Evolutionary conservation across 2,797 vertebrate genomes (phyloP), one percentile per base, ranked within the genome.

Genomic region (Merluccius polli): DNA sequence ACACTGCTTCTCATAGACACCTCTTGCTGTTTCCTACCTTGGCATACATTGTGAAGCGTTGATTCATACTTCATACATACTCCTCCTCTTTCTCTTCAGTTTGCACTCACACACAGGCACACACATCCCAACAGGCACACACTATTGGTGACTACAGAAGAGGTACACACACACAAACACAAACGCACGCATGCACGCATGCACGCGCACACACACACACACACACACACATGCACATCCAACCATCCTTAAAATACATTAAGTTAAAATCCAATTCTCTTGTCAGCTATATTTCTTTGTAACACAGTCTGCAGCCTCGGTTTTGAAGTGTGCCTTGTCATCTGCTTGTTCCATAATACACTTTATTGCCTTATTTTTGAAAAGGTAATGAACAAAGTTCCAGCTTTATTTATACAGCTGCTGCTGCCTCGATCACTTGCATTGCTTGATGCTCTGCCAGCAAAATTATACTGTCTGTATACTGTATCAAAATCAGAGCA

Each of bases 41-140:
- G 4, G 41, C 41, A 16, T 16, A 44, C 41, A 44, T 16, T 16
- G 16, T 44, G 41, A 44, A 18, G 16, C 7, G 48, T 52, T 52
- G 48, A 52, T 52, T 52, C 48, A 18, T n/a, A 21, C 48, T 52
- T 52, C 7, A 21, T 52, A 21, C 21, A 52, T 52, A 52, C 21
- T 8, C 6, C 36, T 38, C 36, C 36, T 8, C 11, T 38, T 38
- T 52, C 21, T 21, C 18, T n/a, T 1, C 15, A 13, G 48, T 52
- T 18, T 52, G 41, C 41, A 8, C 48, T 21, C 48, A n/a, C 21
- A n/a, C 48, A 52, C 44, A 82, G 83, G 82, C 21, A 78, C 72
- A 68, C 74, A 72, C 72, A 5, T 75, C 32, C 38, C 29, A 70
- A n/a, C 73, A 13, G 36, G 16, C 31, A 9, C 59, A 27, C 71